Evolutionary conservation across 2,113 vertebrate genomes (phyloP).

Genomic region (Himantopus leucocephalus): DNA sequence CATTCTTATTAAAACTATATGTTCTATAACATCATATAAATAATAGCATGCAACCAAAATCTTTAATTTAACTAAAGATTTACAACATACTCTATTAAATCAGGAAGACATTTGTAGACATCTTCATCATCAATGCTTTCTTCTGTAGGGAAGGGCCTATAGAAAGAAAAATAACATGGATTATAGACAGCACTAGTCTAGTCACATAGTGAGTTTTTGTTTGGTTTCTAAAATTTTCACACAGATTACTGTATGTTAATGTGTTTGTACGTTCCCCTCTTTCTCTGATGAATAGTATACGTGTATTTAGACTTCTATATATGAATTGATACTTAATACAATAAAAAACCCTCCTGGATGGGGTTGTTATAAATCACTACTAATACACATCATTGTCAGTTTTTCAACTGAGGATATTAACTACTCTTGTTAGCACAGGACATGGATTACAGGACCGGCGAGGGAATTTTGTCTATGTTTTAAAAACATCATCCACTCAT

Average conservation of each 20-base stretch:
- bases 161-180: background rate
- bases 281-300: background rate
- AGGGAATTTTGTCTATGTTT: background rate
- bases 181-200: background rate
- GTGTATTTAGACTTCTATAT: background rate
- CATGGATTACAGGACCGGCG: background rate
- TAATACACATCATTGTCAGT: background rate
- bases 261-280: rapidly evolving
- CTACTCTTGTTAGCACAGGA: background rate
- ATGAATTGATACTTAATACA: background rate
- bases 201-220: background rate
- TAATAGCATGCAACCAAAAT: background rate
- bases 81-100: constrained; percentile 91
- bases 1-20: background rate
- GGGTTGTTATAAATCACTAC: background rate
- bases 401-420: background rate
- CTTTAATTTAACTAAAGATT: background rate
- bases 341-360: background rate
- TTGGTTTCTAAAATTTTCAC: background rate
- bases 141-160: constrained; percentile 92
- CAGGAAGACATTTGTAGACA: constrained; percentile 93
- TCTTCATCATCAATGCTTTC: constrained; percentile 90
- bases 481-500: background rate
- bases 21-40: background rate
- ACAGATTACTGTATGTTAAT: background rate